A percentile compares a stretch with the other conserved stretches of the same genome.
Evolutionary conservation across 2,113 vertebrate genomes (phyloP).

Genomic region (Neomonachus schauinslandi): DNA sequence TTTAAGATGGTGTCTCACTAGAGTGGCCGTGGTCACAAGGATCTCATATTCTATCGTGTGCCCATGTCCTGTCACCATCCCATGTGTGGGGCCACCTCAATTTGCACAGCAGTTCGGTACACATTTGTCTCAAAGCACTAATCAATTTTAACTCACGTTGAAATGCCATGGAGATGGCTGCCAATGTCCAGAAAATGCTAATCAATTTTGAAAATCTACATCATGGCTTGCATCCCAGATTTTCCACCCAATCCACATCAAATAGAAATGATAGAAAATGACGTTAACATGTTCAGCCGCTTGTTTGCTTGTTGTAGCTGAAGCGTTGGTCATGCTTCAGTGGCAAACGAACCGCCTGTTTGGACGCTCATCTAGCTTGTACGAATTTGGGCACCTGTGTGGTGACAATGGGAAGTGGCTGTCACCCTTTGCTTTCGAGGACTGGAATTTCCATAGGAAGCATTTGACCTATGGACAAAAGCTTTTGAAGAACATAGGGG

Average conservation of each 20-base stretch:
- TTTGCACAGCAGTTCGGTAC: slow-evolving; percentile 75
- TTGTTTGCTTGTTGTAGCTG: slow-evolving; percentile 86
- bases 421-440: slow-evolving; percentile 28
- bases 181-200: slow-evolving; percentile 85
- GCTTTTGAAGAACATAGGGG: slow-evolving; percentile 56
- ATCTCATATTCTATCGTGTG: neutral
- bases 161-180: slow-evolving; percentile 73
- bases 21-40: neutral
- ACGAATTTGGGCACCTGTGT: slow-evolving; percentile 46
- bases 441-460: slow-evolving; percentile 36
- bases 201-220: slow-evolving; percentile 86
- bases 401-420: slow-evolving; percentile 49
- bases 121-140: slow-evolving; percentile 49
- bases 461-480: neutral
- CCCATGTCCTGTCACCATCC: slow-evolving; percentile 41
- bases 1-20: neutral
- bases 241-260: slow-evolving; percentile 85
- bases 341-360: slow-evolving; percentile 82
- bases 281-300: slow-evolving; percentile 84
- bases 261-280: slow-evolving; percentile 86
- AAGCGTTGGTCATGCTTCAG: slow-evolving; percentile 85
- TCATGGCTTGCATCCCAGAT: slow-evolving; percentile 86
- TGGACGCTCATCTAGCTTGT: slow-evolving; percentile 80
- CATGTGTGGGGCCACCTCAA: slow-evolving; percentile 52
- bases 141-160: slow-evolving; percentile 80